Evolutionary conservation across 1,140 invertebrate species (phyloP).

Genomic region (Mycetomoellerius zeteki): DNA sequence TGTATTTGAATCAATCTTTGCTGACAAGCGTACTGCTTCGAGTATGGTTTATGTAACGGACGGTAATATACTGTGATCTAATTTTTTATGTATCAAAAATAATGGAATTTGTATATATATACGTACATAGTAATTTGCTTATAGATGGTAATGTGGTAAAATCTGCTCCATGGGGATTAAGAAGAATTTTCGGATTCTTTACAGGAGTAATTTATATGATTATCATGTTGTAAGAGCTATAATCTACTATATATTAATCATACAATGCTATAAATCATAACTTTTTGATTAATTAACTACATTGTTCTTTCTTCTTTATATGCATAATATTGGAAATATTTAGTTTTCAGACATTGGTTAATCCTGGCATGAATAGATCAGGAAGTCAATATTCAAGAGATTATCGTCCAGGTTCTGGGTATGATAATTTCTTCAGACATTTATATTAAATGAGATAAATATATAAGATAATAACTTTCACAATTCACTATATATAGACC

Average conservation of each 20-base stretch:
- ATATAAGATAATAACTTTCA: constrained; percentile 29
- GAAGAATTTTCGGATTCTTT: constrained; percentile 70
- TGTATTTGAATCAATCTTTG: background rate
- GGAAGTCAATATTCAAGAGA: constrained; percentile 69
- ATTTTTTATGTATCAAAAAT: background rate
- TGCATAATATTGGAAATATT: background rate
- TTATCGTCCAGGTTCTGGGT: constrained; percentile 77
- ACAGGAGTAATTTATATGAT: constrained; percentile 72
- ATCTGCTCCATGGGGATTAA: constrained; percentile 66
- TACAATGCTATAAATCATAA: background rate
- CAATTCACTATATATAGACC: constrained; percentile 53
- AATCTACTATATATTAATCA: background rate
- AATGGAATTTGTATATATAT: background rate
- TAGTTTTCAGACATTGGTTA: constrained; percentile 78
- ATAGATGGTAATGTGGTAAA: constrained; percentile 72
- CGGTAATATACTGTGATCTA: constrained; percentile 60
- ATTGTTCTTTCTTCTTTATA: background rate
- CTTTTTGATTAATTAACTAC: background rate
- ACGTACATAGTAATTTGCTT: constrained; percentile 35
- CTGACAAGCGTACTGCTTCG: background rate
- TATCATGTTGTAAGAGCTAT: constrained; percentile 77
- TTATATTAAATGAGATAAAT: background rate
- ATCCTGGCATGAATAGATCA: constrained; percentile 67
- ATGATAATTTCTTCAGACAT: constrained; percentile 44
- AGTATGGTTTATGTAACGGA: constrained; percentile 71